Evolutionary conservation across 2,113 vertebrate genomes (phyloP).

Genomic region (Ceyx cyanopectus): DNA sequence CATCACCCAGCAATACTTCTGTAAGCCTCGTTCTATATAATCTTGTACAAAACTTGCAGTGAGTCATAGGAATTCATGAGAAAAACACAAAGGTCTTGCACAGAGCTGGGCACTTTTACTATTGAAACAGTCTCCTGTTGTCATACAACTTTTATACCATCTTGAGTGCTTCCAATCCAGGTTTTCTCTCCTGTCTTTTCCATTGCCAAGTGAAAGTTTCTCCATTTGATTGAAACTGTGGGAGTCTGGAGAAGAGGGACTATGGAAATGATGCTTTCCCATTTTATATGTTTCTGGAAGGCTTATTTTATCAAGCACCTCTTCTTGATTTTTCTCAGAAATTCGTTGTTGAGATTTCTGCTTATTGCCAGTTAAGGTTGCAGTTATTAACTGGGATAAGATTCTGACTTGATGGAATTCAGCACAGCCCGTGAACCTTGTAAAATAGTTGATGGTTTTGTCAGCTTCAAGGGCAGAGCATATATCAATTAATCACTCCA

Average conservation of each 20-base stretch:
- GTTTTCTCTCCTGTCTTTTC: background rate
- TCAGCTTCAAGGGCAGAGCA: background rate
- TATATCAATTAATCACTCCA: background rate
- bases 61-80: background rate
- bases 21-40: background rate
- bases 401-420: background rate
- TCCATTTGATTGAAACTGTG: background rate
- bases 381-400: background rate
- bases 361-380: background rate
- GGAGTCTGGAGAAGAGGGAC: background rate
- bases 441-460: background rate
- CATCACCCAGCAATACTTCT: background rate
- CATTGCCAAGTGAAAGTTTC: background rate
- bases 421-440: background rate
- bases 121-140: fast-evolving
- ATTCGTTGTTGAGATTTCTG: background rate
- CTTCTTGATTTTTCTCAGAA: background rate
- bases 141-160: background rate
- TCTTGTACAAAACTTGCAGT: background rate
- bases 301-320: background rate
- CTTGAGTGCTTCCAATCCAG: background rate
- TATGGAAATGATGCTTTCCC: background rate
- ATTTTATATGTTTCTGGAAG: background rate
- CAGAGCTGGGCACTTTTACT: background rate
- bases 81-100: background rate